Evolutionary conservation across 2,888 invertebrate genomes (phyloP), one percentile per base, ranked within the genome.

Genomic region (Stegana nigrithorax): DNA sequence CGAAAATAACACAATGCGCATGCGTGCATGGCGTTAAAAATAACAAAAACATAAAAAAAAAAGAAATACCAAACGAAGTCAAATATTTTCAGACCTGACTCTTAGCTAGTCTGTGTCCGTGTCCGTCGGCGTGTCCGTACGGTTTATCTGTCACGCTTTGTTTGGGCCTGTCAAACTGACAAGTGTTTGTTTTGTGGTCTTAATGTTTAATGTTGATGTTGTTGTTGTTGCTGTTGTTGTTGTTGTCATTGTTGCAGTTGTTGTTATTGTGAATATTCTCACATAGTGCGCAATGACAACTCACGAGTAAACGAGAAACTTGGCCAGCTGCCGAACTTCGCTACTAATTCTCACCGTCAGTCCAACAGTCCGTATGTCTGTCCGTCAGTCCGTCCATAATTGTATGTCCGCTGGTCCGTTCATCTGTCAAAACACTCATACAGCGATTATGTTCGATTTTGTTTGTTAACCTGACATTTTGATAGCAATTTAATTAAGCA

Each of bases 401-500:
- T n/a, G n/a, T n/a, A n/a, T n/a, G n/a, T n/a, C n/a, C n/a, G n/a
- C n/a, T n/a, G n/a, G n/a, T n/a, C n/a, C n/a, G n/a, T n/a, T n/a
- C n/a, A n/a, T 47, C 58, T 51, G 32, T 32, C 59, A 21, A 59
- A 59, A 50, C 58, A 62, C 62, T 59, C 47, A 62, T 59, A 29
- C 45, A 14, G 3, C 47, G 25, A 47, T 59, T 70, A 60, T 71
- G 75, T 80, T 76, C 69, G 74, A 74, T 74, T 73, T 61, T 65
- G 60, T 65, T 66, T 50, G 56, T 63, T 80, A 78, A 75, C 78
- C 81, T 75, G 80, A 81, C 80, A 81, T 80, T 80, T 75, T 75
- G 81, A 80, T 75, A 79, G 81, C 73, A 69, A 79, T 75, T 75
- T 75, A 75, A 75, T 75, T 75, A 75, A 75, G 80, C 78, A 68